phyloP scores from a whole-genome alignment of 92 coral and sea anemone species.

The Siderastrea radians region DNA sequence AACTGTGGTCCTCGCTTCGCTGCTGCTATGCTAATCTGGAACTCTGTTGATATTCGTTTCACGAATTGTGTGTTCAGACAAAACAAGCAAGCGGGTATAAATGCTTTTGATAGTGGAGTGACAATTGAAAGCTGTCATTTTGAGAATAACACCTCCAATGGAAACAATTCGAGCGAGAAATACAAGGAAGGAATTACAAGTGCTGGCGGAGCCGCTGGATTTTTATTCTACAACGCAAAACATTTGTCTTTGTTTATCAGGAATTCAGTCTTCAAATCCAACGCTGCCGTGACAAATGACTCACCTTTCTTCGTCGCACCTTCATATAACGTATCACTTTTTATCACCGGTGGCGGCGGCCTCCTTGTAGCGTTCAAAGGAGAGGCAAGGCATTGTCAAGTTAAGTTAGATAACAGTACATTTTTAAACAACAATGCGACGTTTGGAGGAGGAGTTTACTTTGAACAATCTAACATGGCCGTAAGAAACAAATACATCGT shows the following conservation, averaged over 20 bases:
- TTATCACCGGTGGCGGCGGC: slow-evolving; percentile 73
- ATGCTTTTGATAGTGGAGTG: slow-evolving; percentile 80
- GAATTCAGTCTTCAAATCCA: slow-evolving; percentile 60
- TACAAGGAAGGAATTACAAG: slow-evolving; percentile 60
- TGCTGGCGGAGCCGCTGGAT: slow-evolving; percentile 73
- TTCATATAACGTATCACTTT: slow-evolving; percentile 49
- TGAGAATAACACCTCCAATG: slow-evolving; percentile 73
- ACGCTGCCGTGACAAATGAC: slow-evolving; percentile 76
- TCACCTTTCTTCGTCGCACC: slow-evolving; percentile 67
- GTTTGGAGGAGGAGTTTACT: slow-evolving; percentile 83
- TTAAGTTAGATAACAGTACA: slow-evolving; percentile 43
- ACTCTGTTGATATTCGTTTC: too few species aligned
- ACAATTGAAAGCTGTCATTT: slow-evolving; percentile 63
- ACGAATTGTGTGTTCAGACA: slow-evolving; percentile 42
- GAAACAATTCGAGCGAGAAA: slow-evolving; percentile 13
- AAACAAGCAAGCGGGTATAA: slow-evolving; percentile 76
- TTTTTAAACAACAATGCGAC: slow-evolving; percentile 80
- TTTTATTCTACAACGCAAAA: slow-evolving; percentile 38
- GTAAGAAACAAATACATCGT: slow-evolving; percentile 43
- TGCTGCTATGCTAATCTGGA: too few species aligned
- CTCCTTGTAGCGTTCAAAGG: slow-evolving; percentile 48
- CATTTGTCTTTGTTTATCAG: slow-evolving; percentile 44
- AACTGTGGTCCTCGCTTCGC: slow-evolving; percentile 60
- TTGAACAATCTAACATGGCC: slow-evolving; percentile 59
- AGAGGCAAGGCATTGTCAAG: slow-evolving; percentile 48